Evolutionary conservation across 1,140 invertebrate genomes (phyloP).

Genomic region (Leptinotarsa defecta): DNA sequence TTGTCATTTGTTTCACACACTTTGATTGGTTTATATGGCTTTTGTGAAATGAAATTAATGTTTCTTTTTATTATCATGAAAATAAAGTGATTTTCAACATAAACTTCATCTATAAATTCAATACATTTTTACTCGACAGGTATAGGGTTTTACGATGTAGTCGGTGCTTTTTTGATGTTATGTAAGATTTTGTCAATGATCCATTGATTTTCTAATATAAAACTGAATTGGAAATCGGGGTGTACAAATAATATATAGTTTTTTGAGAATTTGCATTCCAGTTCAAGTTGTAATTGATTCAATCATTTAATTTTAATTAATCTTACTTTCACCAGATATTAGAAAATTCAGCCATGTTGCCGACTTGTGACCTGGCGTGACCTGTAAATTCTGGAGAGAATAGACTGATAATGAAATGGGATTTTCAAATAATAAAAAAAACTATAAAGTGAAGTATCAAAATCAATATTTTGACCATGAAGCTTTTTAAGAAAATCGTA

Average conservation of each 20-base stretch:
- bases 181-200: constrained; percentile 7
- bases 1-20: background rate
- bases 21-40: background rate
- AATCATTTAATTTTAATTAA: background rate
- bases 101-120: too few relatives aligned
- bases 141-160: background rate
- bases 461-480: too few relatives aligned
- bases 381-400: background rate
- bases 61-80: too few relatives aligned
- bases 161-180: constrained; percentile 11
- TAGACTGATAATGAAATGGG: too few relatives aligned
- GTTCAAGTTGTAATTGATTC: background rate
- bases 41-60: too few relatives aligned
- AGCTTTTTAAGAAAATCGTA: too few relatives aligned
- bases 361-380: constrained; percentile 33
- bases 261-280: background rate
- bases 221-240: background rate
- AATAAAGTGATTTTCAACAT: too few relatives aligned
- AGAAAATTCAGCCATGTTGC: constrained; percentile 27
- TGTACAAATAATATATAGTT: background rate
- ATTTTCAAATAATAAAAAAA: too few relatives aligned
- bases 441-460: too few relatives aligned
- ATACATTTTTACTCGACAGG: too few relatives aligned
- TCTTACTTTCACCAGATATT: constrained; percentile 5
- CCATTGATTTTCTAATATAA: constrained; percentile 10